Base-by-base conservation (phyloP, 2,113 vertebrate species). In the Hippopotamus amphibius region DNA sequence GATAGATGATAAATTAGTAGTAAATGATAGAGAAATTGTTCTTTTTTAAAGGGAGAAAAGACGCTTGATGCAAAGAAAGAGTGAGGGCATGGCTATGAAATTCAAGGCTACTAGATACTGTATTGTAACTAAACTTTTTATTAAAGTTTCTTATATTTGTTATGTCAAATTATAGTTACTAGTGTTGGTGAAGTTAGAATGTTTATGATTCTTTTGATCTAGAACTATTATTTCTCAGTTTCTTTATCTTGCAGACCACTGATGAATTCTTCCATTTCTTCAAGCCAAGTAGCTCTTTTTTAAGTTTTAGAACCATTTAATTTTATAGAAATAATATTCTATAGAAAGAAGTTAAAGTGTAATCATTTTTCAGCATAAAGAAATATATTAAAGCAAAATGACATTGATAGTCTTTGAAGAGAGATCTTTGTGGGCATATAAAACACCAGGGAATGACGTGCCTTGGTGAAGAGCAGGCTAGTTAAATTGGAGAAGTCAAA, bases 401-500 rank as follows among this genome's bases (percentile, higher is more conserved):
- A 95, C 63, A 69, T 95, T 95, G 66, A 96, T 85, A 92, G 65
- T 16, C 76, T 97, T 97, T 61, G 4, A 92, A 37, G 10, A 96
- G 80, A 95, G 30, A 41, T 90, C 30, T 97, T 87, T 92, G 77
- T 94, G 37, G 83, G 6, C 90, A 55, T 95, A 66, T 95, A 80
- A 97, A 80, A 97, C 46, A 95, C 94, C 93, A 97, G 96, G 96
- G 66, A 98, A 97, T 98, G 97, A 85, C 53, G 90, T 93, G 28
- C 57, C 68, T 2, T 92, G 89, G 69, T 96, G 90, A 97, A 93
- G 46, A 97, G 69, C 74, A 81, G 92, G 76, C 88, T 95, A 88
- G 93, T 94, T 97, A 97, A 97, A 97, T 92, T 97, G 93, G 92
- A 97, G 87, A 98, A 97, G 91, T 98, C 92, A 97, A 97, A 97